Evolutionary conservation across 2,888 invertebrate genomes (phyloP).

Genomic region (Hypolimnas misippus): DNA sequence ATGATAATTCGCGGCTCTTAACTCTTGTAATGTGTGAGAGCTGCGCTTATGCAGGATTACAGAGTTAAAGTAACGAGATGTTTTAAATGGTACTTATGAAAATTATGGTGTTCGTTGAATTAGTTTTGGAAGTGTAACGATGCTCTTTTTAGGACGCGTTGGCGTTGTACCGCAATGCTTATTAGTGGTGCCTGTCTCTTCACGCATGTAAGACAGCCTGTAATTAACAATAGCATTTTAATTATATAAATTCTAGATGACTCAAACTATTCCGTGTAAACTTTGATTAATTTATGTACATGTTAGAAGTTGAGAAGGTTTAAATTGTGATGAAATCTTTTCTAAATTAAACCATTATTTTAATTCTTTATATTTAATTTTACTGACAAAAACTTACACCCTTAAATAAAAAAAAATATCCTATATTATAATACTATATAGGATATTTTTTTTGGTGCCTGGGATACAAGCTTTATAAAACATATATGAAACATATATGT

Average conservation of each 20-base stretch:
- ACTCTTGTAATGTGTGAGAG: slow-evolving; percentile 52
- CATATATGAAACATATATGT: background rate
- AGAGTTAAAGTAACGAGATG: slow-evolving; percentile 36
- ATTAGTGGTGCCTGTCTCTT: slow-evolving; percentile 41
- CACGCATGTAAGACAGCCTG: slow-evolving; percentile 28
- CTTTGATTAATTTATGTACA: background rate
- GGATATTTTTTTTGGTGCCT: no score
- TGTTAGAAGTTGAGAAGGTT: background rate
- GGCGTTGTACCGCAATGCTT: slow-evolving; percentile 42
- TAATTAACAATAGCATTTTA: slow-evolving; percentile 41
- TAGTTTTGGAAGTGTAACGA: slow-evolving; percentile 38
- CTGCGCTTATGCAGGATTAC: slow-evolving; percentile 28
- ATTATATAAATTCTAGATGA: slow-evolving; percentile 35
- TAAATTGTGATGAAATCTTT: no score
- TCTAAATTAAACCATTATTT: no score
- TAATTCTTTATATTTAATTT: no score
- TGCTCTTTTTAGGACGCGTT: slow-evolving; percentile 34
- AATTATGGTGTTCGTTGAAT: slow-evolving; percentile 54
- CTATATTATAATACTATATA: no score
- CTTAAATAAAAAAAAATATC: no score
- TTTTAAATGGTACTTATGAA: slow-evolving; percentile 43
- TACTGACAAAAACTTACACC: no score
- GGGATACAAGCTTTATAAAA: no score
- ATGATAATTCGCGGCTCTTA: slow-evolving; percentile 70
- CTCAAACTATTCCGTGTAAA: slow-evolving; percentile 18